Conservation (phyloP, 2,888 invertebrate species). For the Glaucopsyche alexis region DNA sequence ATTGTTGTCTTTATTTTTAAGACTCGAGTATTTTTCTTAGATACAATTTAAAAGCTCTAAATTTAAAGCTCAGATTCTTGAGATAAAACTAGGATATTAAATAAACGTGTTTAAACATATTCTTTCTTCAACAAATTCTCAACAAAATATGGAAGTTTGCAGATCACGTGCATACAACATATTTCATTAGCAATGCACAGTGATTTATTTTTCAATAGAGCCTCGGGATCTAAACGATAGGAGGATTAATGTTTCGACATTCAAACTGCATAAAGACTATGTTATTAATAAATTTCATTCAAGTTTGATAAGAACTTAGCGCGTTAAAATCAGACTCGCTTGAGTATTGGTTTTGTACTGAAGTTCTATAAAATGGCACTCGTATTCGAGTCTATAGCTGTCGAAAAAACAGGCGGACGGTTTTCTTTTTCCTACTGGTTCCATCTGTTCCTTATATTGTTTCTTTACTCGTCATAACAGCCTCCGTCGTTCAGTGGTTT, state of each 20-base stretch:
- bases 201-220: constrained; percentile 22
- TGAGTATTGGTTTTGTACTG: neutral
- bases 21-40: neutral
- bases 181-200: neutral
- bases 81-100: constrained; percentile 1
- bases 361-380: too few species aligned
- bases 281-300: neutral
- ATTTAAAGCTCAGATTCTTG: neutral
- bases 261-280: neutral
- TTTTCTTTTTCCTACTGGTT: too few species aligned
- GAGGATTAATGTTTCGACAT: neutral
- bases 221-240: neutral
- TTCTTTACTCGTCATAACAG: too few species aligned
- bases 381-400: too few species aligned
- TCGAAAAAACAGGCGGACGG: too few species aligned
- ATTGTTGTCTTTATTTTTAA: neutral
- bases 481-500: too few species aligned
- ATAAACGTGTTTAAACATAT: neutral
- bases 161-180: constrained; percentile 10
- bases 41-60: neutral
- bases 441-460: too few species aligned
- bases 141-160: neutral
- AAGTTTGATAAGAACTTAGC: neutral
- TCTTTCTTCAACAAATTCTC: neutral
- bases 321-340: neutral